Evolutionary conservation across 2,888 invertebrate species (phyloP).

Genomic region (Torymus texanus): DNA sequence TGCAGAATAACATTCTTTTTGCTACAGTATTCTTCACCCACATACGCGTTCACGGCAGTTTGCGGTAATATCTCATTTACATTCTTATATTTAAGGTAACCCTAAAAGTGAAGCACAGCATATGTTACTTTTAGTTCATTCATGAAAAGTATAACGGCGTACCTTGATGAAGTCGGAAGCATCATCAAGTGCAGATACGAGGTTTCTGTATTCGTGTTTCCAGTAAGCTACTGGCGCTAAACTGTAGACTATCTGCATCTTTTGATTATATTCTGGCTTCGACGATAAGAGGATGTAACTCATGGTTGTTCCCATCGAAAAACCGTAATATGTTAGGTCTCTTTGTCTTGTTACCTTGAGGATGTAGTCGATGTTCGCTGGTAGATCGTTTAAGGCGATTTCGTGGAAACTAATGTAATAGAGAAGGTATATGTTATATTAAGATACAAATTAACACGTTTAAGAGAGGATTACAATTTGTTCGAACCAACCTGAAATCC

Average conservation of each 20-base stretch:
- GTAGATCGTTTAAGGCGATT: constrained; percentile 88
- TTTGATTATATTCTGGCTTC: constrained; percentile 81
- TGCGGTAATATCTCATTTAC: no score
- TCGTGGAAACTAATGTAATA: constrained; percentile 84
- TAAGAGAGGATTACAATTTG: constrained; percentile 68
- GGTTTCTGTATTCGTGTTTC: background rate
- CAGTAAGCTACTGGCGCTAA: constrained; percentile 53
- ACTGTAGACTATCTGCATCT: constrained; percentile 79
- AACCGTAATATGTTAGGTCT: constrained; percentile 85
- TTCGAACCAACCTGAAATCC: no score
- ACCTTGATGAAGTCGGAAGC: no score
- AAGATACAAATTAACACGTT: background rate
- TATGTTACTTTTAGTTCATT: no score
- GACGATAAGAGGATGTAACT: constrained; percentile 83
- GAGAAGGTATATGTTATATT: background rate
- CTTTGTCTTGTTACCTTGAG: constrained; percentile 76
- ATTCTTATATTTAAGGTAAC: no score
- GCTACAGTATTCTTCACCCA: no score
- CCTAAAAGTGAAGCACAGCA: no score
- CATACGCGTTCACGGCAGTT: no score
- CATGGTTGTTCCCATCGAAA: constrained; percentile 92
- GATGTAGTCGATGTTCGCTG: constrained; percentile 87
- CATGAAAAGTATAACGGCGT: no score
- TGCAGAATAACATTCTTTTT: no score
- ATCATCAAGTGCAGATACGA: no score